phyloP scores from a whole-genome alignment of 2,797 vertebrate species.

The Enteromius radiatus region DNA sequence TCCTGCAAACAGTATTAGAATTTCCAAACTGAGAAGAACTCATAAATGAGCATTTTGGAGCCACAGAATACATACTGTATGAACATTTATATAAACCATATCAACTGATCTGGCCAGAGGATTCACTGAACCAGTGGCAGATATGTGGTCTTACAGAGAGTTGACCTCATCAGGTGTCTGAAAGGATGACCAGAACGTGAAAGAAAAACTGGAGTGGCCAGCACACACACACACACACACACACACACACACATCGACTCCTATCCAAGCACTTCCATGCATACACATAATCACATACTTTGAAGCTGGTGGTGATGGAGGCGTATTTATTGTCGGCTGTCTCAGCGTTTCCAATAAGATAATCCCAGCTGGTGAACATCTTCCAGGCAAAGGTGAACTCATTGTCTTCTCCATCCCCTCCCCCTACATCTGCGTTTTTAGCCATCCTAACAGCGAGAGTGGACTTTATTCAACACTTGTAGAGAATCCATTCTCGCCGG shows the following conservation, averaged over 20 bases:
- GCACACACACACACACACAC: constrained; percentile 15
- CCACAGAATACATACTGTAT: not conserved
- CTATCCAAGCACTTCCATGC: not conserved
- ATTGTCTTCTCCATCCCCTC: constrained; percentile 86
- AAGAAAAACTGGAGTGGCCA: constrained; percentile 19
- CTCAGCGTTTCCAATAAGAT: constrained; percentile 95
- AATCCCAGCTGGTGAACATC: constrained; percentile 99
- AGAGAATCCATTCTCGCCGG: constrained; percentile 62
- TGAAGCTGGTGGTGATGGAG: constrained; percentile 98
- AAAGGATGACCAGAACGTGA: constrained; percentile 19
- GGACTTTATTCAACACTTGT: constrained; percentile 56
- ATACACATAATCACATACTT: constrained; percentile 76
- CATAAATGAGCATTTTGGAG: not conserved
- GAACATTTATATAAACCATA: not conserved
- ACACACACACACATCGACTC: constrained; percentile 5
- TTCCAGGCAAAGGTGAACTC: constrained; percentile 97
- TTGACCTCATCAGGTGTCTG: constrained; percentile 8
- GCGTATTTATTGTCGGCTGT: constrained; percentile 96
- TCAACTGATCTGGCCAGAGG: not conserved
- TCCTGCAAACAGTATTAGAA: constrained; percentile 77
- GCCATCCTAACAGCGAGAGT: constrained; percentile 87
- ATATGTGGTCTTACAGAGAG: constrained; percentile 3
- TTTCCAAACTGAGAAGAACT: constrained; percentile 2
- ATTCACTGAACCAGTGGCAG: not conserved
- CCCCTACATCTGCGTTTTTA: constrained; percentile 89